Percentiles rank a stretch among this genome's conserved stretches.
Conservation (phyloP, 2,113 vertebrate species). For the Capreolus pygargus region DNA sequence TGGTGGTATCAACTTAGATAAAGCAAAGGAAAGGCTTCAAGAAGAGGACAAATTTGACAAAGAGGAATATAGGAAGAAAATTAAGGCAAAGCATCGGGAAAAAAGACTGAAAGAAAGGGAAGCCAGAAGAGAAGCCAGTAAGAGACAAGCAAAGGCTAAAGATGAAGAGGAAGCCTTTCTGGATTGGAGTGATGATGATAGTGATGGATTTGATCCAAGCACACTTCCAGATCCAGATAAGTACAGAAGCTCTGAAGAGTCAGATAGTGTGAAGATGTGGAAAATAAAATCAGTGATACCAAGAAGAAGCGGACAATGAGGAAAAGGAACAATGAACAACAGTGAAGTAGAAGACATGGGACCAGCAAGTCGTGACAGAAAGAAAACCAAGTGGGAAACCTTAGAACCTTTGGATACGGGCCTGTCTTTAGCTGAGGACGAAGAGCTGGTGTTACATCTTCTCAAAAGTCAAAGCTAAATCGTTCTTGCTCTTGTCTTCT, state of each 20-base stretch:
- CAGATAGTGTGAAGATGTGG: no score
- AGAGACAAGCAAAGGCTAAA: no score
- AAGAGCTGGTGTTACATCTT: constrained; percentile 88
- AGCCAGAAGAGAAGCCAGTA: no score
- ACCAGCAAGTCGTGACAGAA: constrained; percentile 63
- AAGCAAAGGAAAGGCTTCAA: constrained; percentile 85
- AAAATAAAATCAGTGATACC: constrained; percentile 65
- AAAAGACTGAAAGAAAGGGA: no score
- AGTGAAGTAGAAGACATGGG: constrained; percentile 58
- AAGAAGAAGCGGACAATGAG: constrained; percentile 71
- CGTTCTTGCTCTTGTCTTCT: neutral
- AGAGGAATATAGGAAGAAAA: constrained; percentile 88
- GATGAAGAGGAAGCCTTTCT: no score
- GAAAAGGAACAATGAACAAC: constrained; percentile 79
- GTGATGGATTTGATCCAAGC: no score
- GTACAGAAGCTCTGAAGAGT: no score
- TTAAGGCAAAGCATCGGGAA: constrained; percentile 90
- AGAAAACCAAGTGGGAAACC: constrained; percentile 77
- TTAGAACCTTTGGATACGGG: constrained; percentile 87
- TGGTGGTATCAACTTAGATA: constrained; percentile 86
- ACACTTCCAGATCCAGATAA: no score
- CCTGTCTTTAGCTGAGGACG: constrained; percentile 90
- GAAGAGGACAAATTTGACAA: constrained; percentile 91
- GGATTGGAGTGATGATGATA: no score
- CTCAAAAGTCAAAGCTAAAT: constrained; percentile 83